Percentiles rank a stretch among this genome's conserved stretches.
phyloP scores from a whole-genome alignment of 2,797 vertebrate genomes.

The Tinamus major region DNA sequence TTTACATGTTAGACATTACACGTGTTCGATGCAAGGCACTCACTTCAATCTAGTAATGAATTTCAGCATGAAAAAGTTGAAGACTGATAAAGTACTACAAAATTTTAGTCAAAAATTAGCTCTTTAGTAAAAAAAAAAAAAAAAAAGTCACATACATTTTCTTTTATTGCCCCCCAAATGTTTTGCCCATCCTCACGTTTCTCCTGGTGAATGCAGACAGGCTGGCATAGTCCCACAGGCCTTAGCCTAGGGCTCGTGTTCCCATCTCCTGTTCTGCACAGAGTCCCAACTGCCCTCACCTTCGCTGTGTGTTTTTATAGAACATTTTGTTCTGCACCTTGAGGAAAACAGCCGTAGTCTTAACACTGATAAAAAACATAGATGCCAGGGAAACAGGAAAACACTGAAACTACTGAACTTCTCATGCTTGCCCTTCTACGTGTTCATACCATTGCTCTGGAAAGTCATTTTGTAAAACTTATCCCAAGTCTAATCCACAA shows the following conservation, averaged over 20 bases:
- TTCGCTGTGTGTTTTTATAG: background rate
- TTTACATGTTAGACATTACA: conserved; percentile 17
- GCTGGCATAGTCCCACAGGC: background rate
- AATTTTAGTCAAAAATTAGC: background rate
- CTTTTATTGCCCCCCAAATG: background rate
- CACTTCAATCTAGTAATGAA: conserved; percentile 9
- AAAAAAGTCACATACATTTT: background rate
- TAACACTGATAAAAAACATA: background rate
- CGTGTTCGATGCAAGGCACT: background rate
- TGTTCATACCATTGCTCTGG: background rate
- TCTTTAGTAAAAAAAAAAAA: background rate
- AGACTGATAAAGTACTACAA: background rate
- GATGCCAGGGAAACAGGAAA: background rate
- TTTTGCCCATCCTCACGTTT: background rate
- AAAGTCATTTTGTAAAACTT: background rate
- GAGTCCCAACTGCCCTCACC: background rate
- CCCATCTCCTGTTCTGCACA: rapidly evolving
- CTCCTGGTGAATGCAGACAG: background rate
- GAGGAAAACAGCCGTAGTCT: background rate
- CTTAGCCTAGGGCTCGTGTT: background rate
- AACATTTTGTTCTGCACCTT: background rate
- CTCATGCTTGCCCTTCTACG: background rate
- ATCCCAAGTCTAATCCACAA: background rate
- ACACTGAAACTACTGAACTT: background rate
- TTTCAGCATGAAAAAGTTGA: conserved; percentile 17